Base-by-base conservation (phyloP, 2,888 invertebrate genomes). In the Zaprionus bogoriensis region DNA sequence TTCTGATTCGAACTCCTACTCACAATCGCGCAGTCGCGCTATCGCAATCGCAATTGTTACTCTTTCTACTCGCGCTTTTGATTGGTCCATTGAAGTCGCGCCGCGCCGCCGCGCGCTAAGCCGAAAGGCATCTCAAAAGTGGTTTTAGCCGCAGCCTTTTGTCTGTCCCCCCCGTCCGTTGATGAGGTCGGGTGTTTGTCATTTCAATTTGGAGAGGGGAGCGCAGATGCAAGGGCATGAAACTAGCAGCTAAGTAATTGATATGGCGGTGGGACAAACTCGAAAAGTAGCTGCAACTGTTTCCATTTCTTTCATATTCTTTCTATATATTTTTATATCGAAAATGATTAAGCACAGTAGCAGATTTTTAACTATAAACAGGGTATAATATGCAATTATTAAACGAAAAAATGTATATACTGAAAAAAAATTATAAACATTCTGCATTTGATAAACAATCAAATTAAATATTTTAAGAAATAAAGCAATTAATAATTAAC, bases 61-160 rank as follows among this genome's bases (percentile, higher is more conserved):
- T 36, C 9, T 36, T 14, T 36, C 14, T 17, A 14, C 32, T 9
- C 64, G 25, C n/a, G 47, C 44, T 74, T 79, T 77, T 77, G 77
- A 81, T 81, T 81, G 80, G 71, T 82, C 71, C 80, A 79, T 79
- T 79, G 79, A 84, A 69, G 85, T 75, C 53, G 42, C 39, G 50
- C 84, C 77, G 85, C 30, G 10, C 12, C 30, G 85, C 83, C 74
- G 85, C 75, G 19, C 67, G 39, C 58, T 70, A 61, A 85, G 80
- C 86, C 61, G 83, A 85, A 81, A 85, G 74, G 58, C 80, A 86
- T 85, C 80, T 70, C 67, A 68, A 80, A 80, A 74, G 59, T 70
- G 64, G 48, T 70, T 78, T n/a, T 69, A 69, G 54, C 62, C 71
- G 63, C 58, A 57, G 51, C 48, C 55, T 57, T 30, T 38, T 44